Percentiles rank a stretch among this genome's conserved stretches.
These are phyloP conservation scores for Rosalia funebris DNA, from an alignment of 2,888 invertebrate species.

Conservation along the genomic window DNA sequence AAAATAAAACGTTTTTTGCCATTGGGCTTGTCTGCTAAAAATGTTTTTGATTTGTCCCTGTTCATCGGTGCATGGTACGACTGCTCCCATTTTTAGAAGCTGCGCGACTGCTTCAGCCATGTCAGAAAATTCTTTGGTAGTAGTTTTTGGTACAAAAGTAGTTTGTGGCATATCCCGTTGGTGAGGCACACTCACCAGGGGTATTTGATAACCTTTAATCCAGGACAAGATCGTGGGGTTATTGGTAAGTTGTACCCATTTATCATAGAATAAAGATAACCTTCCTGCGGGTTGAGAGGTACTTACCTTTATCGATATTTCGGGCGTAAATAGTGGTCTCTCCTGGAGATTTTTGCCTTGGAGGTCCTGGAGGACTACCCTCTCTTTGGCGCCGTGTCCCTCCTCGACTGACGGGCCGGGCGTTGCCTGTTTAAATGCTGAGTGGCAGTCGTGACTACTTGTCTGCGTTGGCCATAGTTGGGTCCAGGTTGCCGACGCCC, in stretches of 20 bases:
- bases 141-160: background rate
- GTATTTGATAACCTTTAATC: conserved; percentile 1
- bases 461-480: conserved; percentile 1
- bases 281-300: background rate
- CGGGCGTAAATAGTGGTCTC: too few species aligned
- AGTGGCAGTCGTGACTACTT: background rate
- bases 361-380: conserved; percentile 13
- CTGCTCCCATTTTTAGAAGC: background rate
- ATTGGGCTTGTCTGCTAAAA: background rate
- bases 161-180: background rate
- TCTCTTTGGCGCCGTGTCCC: conserved; percentile 16
- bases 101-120: background rate
- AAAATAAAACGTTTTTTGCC: conserved; percentile 1
- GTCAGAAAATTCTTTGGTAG: too few species aligned
- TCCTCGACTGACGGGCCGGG: conserved; percentile 20
- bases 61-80: background rate
- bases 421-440: conserved; percentile 17
- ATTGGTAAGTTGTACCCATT: background rate
- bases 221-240: background rate
- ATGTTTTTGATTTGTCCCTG: background rate
- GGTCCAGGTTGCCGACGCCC: background rate
- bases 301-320: conserved; percentile 10
- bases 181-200: too few species aligned
- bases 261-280: background rate
- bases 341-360: too few species aligned